Evolutionary conservation across 2,888 invertebrate species (phyloP).

Genomic region (Lathronympha strigana): DNA sequence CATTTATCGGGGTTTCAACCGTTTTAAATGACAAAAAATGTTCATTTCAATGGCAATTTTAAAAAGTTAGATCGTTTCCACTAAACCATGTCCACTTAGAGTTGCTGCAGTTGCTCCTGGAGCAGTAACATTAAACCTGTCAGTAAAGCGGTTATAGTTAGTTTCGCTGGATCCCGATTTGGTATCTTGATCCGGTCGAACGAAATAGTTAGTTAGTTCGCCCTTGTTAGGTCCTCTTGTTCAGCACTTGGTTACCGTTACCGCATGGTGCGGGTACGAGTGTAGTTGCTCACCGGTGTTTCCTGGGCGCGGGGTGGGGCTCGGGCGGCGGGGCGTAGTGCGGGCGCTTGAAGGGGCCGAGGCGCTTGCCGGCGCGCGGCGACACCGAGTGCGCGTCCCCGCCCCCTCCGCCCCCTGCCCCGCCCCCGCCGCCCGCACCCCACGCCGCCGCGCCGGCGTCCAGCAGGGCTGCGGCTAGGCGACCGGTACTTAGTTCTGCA

Average conservation of each 20-base stretch:
- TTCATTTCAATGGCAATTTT: no score
- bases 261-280: not conserved
- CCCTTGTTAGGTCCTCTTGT: not conserved
- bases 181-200: no score
- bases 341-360: slow-evolving; percentile 85
- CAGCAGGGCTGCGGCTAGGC: slow-evolving; percentile 84
- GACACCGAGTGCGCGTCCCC: slow-evolving; percentile 73
- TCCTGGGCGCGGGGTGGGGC: slow-evolving; percentile 47
- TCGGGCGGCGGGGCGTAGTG: slow-evolving; percentile 48
- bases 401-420: slow-evolving; percentile 57
- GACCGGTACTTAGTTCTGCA: slow-evolving; percentile 70
- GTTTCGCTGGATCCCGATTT: no score
- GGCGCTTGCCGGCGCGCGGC: slow-evolving; percentile 88
- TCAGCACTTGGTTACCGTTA: not conserved
- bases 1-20: no score
- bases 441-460: slow-evolving; percentile 78
- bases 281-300: slow-evolving; percentile 65
- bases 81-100: no score
- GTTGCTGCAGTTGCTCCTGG: no score
- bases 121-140: no score
- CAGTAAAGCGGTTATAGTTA: no score
- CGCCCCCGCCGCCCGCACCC: slow-evolving; percentile 55
- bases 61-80: no score
- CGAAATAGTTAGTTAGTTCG: not conserved
- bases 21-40: no score